These are phyloP conservation scores for Pseudomyrmex gracilis DNA, from an alignment of 1,140 invertebrate genomes.

Conservation along the genomic window DNA sequence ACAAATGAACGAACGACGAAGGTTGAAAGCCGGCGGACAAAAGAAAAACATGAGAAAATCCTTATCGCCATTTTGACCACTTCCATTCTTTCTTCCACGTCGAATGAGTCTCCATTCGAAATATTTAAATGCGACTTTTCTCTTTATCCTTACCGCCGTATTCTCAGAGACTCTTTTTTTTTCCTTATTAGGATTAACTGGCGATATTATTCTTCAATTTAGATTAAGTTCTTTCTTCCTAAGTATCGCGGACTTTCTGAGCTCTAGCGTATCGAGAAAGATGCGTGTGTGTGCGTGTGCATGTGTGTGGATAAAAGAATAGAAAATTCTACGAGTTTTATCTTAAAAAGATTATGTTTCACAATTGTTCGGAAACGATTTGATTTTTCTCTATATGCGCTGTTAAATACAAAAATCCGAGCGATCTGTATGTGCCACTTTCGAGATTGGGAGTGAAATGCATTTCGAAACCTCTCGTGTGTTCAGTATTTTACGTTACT, in stretches of 20 bases:
- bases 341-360: not conserved
- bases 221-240: slow-evolving; percentile 67
- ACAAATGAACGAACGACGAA: not conserved
- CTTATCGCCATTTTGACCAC: slow-evolving; percentile 27
- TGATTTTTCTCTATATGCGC: no score
- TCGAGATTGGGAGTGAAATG: not conserved
- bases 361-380: no score
- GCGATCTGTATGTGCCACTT: no score
- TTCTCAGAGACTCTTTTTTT: slow-evolving; percentile 38
- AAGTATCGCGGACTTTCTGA: slow-evolving; percentile 32
- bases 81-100: slow-evolving; percentile 19
- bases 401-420: no score
- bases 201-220: slow-evolving; percentile 75
- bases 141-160: slow-evolving; percentile 18
- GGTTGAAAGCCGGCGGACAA: not conserved
- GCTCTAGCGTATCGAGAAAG: slow-evolving; percentile 29
- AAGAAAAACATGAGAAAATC: slow-evolving; percentile 29
- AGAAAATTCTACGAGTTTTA: slow-evolving; percentile 16
- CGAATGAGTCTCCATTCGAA: slow-evolving; percentile 46
- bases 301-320: slow-evolving; percentile 26
- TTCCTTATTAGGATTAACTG: slow-evolving; percentile 65
- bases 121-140: slow-evolving; percentile 66
- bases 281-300: not conserved
- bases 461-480: not conserved
- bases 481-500: not conserved